Base-by-base conservation (phyloP, 2,888 invertebrate species). In the Melinopterus prodromus region DNA sequence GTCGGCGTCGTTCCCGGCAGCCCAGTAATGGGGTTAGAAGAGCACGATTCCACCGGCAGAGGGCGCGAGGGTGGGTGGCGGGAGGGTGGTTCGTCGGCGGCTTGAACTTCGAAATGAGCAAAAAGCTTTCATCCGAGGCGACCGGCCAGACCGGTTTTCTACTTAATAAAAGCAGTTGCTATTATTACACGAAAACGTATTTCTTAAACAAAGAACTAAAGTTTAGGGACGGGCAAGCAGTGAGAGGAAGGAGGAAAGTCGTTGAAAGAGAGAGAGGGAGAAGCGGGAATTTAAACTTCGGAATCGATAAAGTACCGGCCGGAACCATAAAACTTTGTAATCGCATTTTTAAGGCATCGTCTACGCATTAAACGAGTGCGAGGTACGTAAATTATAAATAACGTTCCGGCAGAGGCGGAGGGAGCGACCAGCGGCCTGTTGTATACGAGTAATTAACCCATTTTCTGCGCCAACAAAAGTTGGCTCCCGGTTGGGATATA, bases 121-220 rank as follows among this genome's bases (percentile, higher is more conserved):
- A 53, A 53, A 53, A 53, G 53, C 53, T 53, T 53, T 53, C 53
- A 9, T 53, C 7, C 53, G 53, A 53, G 53, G 9, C 2, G 12
- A 53, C 53, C 53, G 53, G 53, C 7, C 53, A 26, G 3, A 26
- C 26, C 26, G 26, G 53, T 53, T 53, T 53, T 53, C 53, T 53
- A 53, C 53, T 53, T 53, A 53, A 53, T 53, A 53, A 53, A 53
- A 53, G 53, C 53, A 53, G 53, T 53, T 53, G 53, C 53, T 53
- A 53, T 53, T 53, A 53, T 53, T 53, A 53, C 53, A 12, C 53
- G 9, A 12, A 12, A 53, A 53, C 53, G 53, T 53, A 53, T 53
- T 53, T 53, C 53, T 53, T 53, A 53, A 53, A 53, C 53, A 53
- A 53, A 53, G 53, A 53, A 53, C 9, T 53, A 53, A 53, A 53